Evolutionary conservation across 2,113 vertebrate genomes (phyloP).

Genomic region (Corythornis vintsioides): DNA sequence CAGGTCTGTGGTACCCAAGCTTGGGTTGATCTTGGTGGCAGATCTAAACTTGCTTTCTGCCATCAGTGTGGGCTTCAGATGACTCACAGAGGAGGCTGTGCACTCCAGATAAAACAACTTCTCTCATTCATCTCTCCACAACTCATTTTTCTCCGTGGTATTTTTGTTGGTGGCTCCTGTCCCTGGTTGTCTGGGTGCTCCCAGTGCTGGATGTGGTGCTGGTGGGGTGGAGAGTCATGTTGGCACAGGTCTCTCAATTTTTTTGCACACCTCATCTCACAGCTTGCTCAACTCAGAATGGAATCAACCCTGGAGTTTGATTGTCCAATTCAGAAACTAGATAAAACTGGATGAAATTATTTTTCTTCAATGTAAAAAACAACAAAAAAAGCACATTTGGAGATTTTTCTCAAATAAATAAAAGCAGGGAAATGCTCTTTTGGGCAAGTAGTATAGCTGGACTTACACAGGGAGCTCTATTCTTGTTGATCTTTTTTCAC

Average conservation of each 20-base stretch:
- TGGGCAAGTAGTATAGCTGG: background rate
- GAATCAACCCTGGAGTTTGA: background rate
- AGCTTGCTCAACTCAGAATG: background rate
- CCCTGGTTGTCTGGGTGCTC: background rate
- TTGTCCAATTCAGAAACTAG: background rate
- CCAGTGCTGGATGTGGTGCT: background rate
- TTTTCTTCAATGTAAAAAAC: background rate
- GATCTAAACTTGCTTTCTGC: background rate
- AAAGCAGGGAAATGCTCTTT: background rate
- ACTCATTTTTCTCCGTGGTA: background rate
- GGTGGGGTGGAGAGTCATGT: background rate
- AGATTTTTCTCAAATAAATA: background rate
- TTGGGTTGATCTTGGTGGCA: background rate
- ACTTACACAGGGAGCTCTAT: background rate
- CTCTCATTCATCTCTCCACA: background rate
- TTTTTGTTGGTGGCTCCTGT: background rate
- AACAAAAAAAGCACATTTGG: background rate
- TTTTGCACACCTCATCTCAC: background rate
- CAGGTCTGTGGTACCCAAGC: fast-evolving
- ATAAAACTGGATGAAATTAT: background rate
- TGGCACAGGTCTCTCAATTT: background rate
- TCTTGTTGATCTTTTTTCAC: background rate
- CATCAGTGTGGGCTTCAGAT: background rate
- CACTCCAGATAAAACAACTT: background rate
- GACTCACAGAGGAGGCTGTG: background rate